Percentiles rank a stretch among this genome's conserved stretches.
These are phyloP conservation scores for Tapirus terrestris DNA, from an alignment of 2,113 vertebrate species.

Conservation along the genomic window DNA sequence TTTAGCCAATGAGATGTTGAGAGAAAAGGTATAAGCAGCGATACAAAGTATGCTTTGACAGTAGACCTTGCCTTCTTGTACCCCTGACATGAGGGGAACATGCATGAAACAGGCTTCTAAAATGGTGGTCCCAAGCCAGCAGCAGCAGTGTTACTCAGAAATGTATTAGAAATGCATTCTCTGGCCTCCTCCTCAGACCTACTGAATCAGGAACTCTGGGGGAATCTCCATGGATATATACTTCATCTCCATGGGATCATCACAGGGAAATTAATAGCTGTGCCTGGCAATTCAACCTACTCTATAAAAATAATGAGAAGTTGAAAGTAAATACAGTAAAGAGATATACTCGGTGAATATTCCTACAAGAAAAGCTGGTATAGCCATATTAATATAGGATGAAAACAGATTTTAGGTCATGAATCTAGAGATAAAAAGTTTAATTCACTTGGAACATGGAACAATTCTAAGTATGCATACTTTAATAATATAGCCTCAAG, in stretches of 20 bases:
- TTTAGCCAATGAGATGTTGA: background rate
- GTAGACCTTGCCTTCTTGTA: background rate
- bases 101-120: background rate
- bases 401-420: background rate
- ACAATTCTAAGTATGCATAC: background rate
- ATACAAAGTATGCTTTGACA: background rate
- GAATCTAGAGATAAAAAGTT: conserved; percentile 1
- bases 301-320: background rate
- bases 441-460: background rate
- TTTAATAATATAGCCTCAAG: background rate
- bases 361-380: background rate
- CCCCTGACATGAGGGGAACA: background rate
- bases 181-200: background rate
- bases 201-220: background rate
- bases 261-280: background rate
- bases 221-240: background rate
- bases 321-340: background rate
- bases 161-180: background rate
- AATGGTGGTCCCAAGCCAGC: background rate
- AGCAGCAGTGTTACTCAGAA: background rate
- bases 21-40: too few species aligned
- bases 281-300: background rate
- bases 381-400: background rate
- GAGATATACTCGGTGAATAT: background rate
- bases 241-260: background rate